Evolutionary conservation across 2,888 invertebrate species (phyloP).

Genomic region (Nemapogon koenigi): DNA sequence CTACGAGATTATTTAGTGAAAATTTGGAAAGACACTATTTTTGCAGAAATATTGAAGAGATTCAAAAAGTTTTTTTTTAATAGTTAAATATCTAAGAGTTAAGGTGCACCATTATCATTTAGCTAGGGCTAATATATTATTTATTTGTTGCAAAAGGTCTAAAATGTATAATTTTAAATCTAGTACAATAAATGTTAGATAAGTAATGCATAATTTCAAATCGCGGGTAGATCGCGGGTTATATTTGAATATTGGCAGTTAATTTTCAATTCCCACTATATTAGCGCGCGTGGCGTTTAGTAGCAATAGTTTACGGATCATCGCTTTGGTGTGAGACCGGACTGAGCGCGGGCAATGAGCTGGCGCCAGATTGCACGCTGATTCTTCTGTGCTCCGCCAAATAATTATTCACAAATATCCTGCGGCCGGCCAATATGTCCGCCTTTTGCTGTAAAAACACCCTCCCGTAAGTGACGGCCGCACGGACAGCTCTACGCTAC

Average conservation of each 20-base stretch:
- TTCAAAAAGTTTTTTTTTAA: constrained; percentile 4
- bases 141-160: too few relatives aligned
- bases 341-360: constrained; percentile 59
- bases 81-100: constrained; percentile 34
- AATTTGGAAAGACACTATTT: neutral
- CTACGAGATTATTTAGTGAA: too few relatives aligned
- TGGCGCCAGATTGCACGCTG: constrained; percentile 63
- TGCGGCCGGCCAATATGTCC: constrained; percentile 65
- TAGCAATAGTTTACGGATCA: constrained; percentile 31
- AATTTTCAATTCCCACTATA: too few relatives aligned
- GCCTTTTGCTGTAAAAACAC: constrained; percentile 62
- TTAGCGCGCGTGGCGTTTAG: neutral
- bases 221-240: too few relatives aligned
- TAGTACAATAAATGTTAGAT: too few relatives aligned
- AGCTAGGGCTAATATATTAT: constrained; percentile 38
- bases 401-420: constrained; percentile 67
- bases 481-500: too few relatives aligned
- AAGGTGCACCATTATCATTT: constrained; percentile 55
- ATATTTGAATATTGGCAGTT: neutral
- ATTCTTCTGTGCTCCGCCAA: constrained; percentile 65
- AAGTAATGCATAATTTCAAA: too few relatives aligned
- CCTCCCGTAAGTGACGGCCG: constrained; percentile 33
- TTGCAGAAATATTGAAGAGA: constrained; percentile 8
- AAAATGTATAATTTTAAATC: too few relatives aligned
- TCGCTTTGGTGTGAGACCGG: constrained; percentile 61